Conservation (phyloP, 2,113 vertebrate genomes). For the Salvelinus alpinus region DNA sequence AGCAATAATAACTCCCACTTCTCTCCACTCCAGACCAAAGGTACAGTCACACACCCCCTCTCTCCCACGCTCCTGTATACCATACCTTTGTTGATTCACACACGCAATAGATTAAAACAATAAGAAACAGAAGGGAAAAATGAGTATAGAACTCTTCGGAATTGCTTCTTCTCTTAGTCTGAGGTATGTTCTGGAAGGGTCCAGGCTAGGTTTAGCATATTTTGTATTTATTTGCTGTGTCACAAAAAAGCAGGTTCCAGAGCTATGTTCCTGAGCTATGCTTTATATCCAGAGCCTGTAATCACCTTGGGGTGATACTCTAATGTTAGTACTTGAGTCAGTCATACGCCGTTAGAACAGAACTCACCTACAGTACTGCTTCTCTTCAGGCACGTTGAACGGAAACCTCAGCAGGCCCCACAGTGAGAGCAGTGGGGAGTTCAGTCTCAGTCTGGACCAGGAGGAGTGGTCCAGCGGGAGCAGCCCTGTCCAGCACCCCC, state of each 20-base stretch:
- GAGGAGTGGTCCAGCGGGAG: constrained; percentile 92
- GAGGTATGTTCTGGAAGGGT: neutral
- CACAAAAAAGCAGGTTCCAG: neutral
- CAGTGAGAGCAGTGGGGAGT: constrained; percentile 95
- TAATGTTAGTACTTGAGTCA: neutral
- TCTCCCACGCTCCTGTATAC: constrained; percentile 10
- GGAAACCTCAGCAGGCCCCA: constrained; percentile 86
- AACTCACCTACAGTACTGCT: constrained; percentile 22
- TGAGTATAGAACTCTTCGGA: no score
- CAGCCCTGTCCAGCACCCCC: constrained; percentile 86
- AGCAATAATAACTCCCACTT: constrained; percentile 90
- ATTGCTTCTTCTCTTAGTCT: no score
- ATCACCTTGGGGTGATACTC: neutral
- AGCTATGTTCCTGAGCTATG: neutral
- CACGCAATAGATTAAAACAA: neutral
- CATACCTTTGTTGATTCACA: neutral
- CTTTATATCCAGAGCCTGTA: neutral
- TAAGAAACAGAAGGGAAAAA: no score
- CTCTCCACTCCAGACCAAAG: constrained; percentile 91
- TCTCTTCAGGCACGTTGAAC: constrained; percentile 80
- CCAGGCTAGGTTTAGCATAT: neutral
- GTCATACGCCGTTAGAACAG: no score
- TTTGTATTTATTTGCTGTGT: neutral
- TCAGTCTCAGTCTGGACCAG: constrained; percentile 85
- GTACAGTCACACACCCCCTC: constrained; percentile 65